Conservation (phyloP, 2,113 vertebrate species). For the Cottus gobio region DNA sequence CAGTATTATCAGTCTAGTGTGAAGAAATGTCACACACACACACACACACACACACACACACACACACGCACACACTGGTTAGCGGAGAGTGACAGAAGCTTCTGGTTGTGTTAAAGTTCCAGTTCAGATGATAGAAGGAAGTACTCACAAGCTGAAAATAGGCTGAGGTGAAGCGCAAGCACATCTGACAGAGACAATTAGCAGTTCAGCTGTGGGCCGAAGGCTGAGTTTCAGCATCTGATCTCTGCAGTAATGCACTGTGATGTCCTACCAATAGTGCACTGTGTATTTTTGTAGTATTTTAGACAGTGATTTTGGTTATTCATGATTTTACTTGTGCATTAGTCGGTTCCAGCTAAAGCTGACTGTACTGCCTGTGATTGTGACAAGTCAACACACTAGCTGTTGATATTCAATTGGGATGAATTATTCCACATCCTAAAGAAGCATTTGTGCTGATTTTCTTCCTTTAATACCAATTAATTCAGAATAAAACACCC, state of each 20-base stretch:
- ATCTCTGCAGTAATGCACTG: background rate
- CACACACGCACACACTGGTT: conserved; percentile 3
- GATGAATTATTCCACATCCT: background rate
- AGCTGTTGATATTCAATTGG: background rate
- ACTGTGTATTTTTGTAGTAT: background rate
- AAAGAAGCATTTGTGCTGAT: background rate
- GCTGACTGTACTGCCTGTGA: background rate
- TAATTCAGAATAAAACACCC: background rate
- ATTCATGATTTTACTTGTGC: conserved; percentile 11
- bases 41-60: background rate
- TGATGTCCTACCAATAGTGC: background rate
- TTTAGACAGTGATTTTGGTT: conserved; percentile 3
- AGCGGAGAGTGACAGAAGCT: conserved; percentile 30
- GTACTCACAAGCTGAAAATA: conserved; percentile 74
- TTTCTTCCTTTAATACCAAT: background rate
- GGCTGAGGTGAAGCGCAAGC: conserved; percentile 46
- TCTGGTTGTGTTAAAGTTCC: conserved; percentile 49
- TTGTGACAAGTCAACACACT: background rate
- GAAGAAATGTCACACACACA: conserved; percentile 42
- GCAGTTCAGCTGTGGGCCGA: conserved; percentile 22
- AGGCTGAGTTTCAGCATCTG: conserved; percentile 46
- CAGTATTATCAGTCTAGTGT: conserved; percentile 16
- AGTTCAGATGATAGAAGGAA: conserved; percentile 74
- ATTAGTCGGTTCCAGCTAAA: background rate
- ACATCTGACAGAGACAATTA: conserved; percentile 46